Base-by-base conservation (phyloP, 2,888 invertebrate species). In the Apotomis betuletana region DNA sequence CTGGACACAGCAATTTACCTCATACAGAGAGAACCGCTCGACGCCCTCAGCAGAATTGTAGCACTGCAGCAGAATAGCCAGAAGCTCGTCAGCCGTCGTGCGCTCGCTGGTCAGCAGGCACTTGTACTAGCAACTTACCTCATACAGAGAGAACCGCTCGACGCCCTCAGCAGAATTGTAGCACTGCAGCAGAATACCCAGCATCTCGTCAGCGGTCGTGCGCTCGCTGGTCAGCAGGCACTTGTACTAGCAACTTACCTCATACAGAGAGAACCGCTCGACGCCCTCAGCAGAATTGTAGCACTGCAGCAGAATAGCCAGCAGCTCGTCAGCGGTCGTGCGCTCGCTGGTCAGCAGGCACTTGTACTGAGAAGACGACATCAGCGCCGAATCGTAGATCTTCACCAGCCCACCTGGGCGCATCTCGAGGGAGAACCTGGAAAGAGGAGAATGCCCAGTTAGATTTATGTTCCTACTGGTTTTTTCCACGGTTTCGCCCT, bases 291-390 rank as follows among this genome's bases (percentile, higher is more conserved):
- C 94, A 75, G 96, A 97, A 87, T 96, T 96, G 86, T 97, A 98
- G 89, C 97, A 98, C 80, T 96, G 96, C 72, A 98, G 94, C 72
- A 98, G 89, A 77, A 98, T 95, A 75, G 96, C 96, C 74, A 98
- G 95, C 74, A 98, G 93, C 90, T 98, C 98, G 85, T 97, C 97
- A 0, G 97, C 97, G 36, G 97, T 97, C 62, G 98, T 98, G 82
- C 96, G 95, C 80, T 98, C 97, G 77, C 98, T 98, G 80, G 98
- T 96, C 77, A 98, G 94, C 79, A 98, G 93, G 78, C 97, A 97
- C 92, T 98, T 98, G 94, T 98, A 98, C 92, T 98, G 97, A 0
- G 98, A 98, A 85, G 97, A 97, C 68, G 97, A 96, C 95, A 97
- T 97, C 76, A 98, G 94, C 51, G 97, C 97, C 15, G 97, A 97